Percentiles rank a stretch among this genome's conserved stretches.
phyloP scores from a whole-genome alignment of 1,140 invertebrate species.

The Rhynchophorus ferrugineus region DNA sequence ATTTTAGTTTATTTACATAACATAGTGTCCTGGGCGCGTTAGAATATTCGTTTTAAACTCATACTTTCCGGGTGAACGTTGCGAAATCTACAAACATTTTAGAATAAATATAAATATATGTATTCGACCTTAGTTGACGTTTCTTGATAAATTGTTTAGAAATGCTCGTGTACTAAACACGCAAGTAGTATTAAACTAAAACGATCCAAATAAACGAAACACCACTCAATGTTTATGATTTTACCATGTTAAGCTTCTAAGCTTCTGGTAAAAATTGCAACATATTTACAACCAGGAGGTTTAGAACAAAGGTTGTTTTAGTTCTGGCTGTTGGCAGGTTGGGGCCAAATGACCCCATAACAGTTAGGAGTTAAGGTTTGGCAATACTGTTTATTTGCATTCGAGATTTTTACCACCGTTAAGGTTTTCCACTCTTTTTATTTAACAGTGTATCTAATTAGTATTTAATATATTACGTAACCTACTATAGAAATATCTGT shows the following conservation, averaged over 20 bases:
- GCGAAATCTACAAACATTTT: background rate
- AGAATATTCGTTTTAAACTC: background rate
- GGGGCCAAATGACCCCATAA: conserved; percentile 5
- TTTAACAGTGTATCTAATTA: too few relatives aligned
- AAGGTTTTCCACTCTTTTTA: too few relatives aligned
- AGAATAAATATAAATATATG: background rate
- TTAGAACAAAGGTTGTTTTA: background rate
- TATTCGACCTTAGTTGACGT: background rate
- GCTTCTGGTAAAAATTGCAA: background rate
- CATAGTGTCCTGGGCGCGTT: background rate
- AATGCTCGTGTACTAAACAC: background rate
- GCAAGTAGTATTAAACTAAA: background rate
- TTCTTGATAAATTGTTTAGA: background rate
- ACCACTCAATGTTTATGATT: background rate
- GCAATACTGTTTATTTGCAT: conserved; percentile 6
- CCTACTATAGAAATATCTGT: too few relatives aligned
- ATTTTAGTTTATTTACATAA: background rate
- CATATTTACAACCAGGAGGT: background rate
- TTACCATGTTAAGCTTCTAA: background rate
- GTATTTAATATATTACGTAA: too few relatives aligned
- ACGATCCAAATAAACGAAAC: background rate
- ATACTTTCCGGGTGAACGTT: background rate
- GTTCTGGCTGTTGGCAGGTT: background rate
- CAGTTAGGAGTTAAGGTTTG: conserved; percentile 2
- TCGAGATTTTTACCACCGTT: conserved; percentile 8